Evolutionary conservation across 2,113 vertebrate species (phyloP).

Genomic region (Dinomys branickii): DNA sequence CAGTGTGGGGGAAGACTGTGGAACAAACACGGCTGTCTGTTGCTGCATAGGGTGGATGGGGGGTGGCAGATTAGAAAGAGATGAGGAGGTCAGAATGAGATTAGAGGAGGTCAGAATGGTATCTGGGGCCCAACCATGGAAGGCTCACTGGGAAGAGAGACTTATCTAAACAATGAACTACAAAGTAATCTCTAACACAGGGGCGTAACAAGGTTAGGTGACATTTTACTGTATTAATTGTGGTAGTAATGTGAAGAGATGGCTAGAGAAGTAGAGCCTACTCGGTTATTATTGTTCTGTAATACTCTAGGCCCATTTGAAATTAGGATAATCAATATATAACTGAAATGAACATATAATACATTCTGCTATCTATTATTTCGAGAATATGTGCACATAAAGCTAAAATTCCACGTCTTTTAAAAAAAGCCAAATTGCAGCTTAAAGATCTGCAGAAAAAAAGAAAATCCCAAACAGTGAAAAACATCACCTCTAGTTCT

Average conservation of each 20-base stretch:
- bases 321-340: neutral
- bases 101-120: neutral
- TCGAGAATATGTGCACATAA: neutral
- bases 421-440: neutral
- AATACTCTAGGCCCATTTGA: neutral
- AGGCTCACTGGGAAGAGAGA: neutral
- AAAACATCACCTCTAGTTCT: neutral
- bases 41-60: rapidly evolving
- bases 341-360: neutral
- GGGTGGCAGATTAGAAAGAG: neutral
- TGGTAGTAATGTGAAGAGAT: neutral
- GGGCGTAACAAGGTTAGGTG: neutral
- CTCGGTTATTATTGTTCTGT: neutral
- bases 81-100: neutral
- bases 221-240: neutral
- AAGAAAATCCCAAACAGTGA: neutral
- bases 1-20: neutral
- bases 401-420: neutral
- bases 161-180: neutral
- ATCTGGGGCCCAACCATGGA: neutral
- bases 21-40: neutral
- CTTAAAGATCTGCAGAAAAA: neutral
- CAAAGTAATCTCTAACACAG: neutral
- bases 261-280: neutral
- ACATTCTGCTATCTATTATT: neutral